A percentile compares a stretch with the other conserved stretches of the same genome.
phyloP scores from a whole-genome alignment of 2,888 invertebrate genomes.

The Rosalia funebris region DNA sequence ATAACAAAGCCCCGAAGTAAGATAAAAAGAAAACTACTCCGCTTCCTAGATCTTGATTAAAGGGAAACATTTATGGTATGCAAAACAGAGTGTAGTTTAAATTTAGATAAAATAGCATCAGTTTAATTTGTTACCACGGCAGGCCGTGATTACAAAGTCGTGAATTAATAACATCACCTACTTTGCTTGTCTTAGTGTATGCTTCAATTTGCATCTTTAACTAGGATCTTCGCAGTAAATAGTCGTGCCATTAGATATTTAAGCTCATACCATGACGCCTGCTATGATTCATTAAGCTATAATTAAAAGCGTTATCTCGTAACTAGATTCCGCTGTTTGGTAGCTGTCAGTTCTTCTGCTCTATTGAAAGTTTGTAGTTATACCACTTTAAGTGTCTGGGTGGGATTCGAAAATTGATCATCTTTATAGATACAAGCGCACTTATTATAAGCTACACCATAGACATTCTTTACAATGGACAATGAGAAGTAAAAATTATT shows the following conservation, averaged over 20 bases:
- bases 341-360: slow-evolving; percentile 10
- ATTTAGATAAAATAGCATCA: slow-evolving; percentile 25
- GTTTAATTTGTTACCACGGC: slow-evolving; percentile 23
- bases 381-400: not conserved
- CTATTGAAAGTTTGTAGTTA: slow-evolving; percentile 6
- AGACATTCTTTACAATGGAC: too few relatives aligned
- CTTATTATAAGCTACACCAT: too few relatives aligned
- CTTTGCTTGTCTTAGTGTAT: slow-evolving; percentile 52
- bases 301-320: slow-evolving; percentile 44
- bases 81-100: slow-evolving; percentile 19
- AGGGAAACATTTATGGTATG: slow-evolving; percentile 26
- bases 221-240: slow-evolving; percentile 51
- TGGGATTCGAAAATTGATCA: not conserved
- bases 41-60: slow-evolving; percentile 21
- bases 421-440: not conserved
- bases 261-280: slow-evolving; percentile 35
- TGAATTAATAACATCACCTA: slow-evolving; percentile 53
- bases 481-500: too few relatives aligned
- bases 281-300: slow-evolving; percentile 42
- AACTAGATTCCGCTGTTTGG: slow-evolving; percentile 34
- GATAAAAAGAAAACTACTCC: slow-evolving; percentile 4
- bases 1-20: not conserved
- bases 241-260: slow-evolving; percentile 44
- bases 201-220: slow-evolving; percentile 58
- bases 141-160: slow-evolving; percentile 48